Evolutionary conservation across 2,113 vertebrate species (phyloP), one percentile per base, ranked within the genome.

Genomic region (Raja brachyura): DNA sequence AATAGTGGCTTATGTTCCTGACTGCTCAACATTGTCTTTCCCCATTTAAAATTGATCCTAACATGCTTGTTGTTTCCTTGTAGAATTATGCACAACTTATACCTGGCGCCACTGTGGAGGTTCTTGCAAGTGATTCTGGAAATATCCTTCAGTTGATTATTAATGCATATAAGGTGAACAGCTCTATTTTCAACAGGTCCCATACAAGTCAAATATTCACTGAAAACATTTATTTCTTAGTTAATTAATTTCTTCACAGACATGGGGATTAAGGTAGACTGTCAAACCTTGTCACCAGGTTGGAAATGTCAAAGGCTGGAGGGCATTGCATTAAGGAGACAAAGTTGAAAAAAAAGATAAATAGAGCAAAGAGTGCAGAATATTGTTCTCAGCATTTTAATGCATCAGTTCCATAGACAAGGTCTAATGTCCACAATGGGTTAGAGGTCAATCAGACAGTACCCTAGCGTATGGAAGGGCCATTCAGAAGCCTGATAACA

Each of bases 11-110:
- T 61, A 63, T 61, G 59, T 11, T 85, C 28, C 56, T 59, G 18
- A 85, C 61, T 86, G 28, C 9, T 6, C 56, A 61, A 13, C 56
- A 86, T n/a, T 66, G 61, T 88, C 63, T 88, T 59, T 88, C 63
- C 63, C 20, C 13, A 59, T 54, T 73, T 25, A 25, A 92, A 68
- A 92, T 73, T 39, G 54, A 92, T 25, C 6, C 39, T 48, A 31
- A 92, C 68, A 54, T 92, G 28, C 13, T 73, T 93, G 66, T 81
- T 93, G 90, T 94, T 93, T 94, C 85, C 94, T 95, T 95, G 66
- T 93, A 99, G 99, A 98, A 97, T 94, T 99, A 99, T 94, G 98
- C 98, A 93, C 96, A 97, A 93, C 95, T 99, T 93, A 99, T 99
- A 95, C 98, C 99, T 95, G 99, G 99, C 63, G 98, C 99, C 93